Conservation (phyloP, 2,113 vertebrate genomes). For the Sporophila hypoxantha region DNA sequence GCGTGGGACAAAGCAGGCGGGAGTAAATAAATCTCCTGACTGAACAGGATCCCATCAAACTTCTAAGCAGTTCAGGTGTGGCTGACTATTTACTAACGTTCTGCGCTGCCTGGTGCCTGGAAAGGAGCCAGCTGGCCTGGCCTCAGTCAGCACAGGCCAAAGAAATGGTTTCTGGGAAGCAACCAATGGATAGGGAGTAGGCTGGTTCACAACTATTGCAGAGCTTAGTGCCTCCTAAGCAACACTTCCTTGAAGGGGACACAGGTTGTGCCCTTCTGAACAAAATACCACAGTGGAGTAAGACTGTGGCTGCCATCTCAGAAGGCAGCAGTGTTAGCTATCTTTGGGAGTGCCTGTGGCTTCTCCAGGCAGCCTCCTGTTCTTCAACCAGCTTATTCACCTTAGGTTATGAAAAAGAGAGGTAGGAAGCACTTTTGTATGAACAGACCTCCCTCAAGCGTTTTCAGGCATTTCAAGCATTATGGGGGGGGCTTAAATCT, state of each 20-base stretch:
- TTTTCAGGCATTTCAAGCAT: background rate
- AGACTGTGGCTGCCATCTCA: background rate
- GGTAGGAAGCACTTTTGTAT: background rate
- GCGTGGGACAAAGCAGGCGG: background rate
- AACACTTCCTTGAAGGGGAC: conserved; percentile 5
- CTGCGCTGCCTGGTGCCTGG: background rate
- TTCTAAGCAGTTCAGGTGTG: conserved; percentile 17
- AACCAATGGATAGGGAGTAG: background rate
- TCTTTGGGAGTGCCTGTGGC: background rate
- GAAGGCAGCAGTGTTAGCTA: background rate
- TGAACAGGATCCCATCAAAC: conserved; percentile 43
- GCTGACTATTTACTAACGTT: conserved; percentile 1
- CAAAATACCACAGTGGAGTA: background rate
- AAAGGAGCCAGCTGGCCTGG: background rate
- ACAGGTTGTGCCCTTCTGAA: background rate
- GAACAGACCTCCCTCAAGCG: background rate
- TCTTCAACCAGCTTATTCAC: background rate
- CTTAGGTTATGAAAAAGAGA: background rate
- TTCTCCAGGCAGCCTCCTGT: background rate
- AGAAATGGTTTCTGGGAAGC: conserved; percentile 10
- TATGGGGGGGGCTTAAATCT: background rate
- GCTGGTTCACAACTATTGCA: background rate
- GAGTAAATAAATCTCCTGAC: conserved; percentile 25
- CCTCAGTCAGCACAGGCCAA: background rate
- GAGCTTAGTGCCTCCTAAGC: background rate